phyloP scores from a whole-genome alignment of 2,113 vertebrate genomes.

The Ramphastos sulfuratus region DNA sequence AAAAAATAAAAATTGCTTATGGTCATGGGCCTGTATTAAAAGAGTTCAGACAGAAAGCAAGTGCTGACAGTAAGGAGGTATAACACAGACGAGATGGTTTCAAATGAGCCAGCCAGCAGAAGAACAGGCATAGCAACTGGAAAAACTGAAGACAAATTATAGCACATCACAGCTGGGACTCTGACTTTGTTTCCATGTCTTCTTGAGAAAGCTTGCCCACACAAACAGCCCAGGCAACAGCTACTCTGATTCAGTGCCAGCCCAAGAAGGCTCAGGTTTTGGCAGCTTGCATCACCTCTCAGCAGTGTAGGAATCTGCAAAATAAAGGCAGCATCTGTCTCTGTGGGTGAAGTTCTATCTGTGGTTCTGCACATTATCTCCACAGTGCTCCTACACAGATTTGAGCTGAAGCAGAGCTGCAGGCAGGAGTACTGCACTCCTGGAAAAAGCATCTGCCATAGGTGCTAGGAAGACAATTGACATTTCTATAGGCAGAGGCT shows the following conservation, averaged over 20 bases:
- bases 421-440: background rate
- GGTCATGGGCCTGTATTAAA: constrained; percentile 16
- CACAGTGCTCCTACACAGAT: background rate
- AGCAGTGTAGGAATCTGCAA: background rate
- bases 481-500: background rate
- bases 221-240: background rate
- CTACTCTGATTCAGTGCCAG: background rate
- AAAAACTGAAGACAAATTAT: background rate
- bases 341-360: background rate
- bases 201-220: background rate
- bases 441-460: background rate
- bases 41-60: background rate
- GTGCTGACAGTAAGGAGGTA: background rate
- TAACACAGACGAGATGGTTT: background rate
- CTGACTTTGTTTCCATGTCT: background rate
- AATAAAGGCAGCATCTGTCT: background rate
- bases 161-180: background rate
- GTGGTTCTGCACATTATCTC: background rate
- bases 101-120: background rate
- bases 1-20: background rate
- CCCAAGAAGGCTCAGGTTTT: background rate
- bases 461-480: background rate
- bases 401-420: background rate
- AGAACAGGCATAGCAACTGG: background rate
- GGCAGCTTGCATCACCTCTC: background rate